Evolutionary conservation across 2,113 vertebrate genomes (phyloP).

Genomic region (Anhinga rufa): DNA sequence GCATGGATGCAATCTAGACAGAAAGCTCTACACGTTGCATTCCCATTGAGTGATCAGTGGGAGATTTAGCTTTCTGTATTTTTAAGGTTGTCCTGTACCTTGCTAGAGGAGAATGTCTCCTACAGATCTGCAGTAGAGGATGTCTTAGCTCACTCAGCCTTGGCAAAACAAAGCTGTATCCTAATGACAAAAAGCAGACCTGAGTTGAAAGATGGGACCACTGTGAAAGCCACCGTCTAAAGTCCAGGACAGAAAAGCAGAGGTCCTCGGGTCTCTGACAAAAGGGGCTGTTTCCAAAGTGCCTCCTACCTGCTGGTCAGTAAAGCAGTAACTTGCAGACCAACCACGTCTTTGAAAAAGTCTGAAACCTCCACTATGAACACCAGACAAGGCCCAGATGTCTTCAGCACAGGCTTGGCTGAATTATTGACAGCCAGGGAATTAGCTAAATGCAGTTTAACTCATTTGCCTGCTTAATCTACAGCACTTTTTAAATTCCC

Average conservation of each 20-base stretch:
- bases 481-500: not conserved
- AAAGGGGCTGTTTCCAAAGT: not conserved
- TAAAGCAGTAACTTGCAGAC: not conserved
- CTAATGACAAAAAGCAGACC: not conserved
- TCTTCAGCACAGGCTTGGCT: not conserved
- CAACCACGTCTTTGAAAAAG: not conserved
- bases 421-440: not conserved
- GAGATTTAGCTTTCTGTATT: not conserved
- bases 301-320: not conserved
- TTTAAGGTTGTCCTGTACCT: not conserved
- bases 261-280: not conserved
- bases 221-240: not conserved
- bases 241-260: not conserved
- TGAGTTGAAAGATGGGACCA: not conserved
- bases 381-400: not conserved
- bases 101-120: not conserved
- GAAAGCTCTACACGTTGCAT: not conserved
- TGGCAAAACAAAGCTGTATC: not conserved
- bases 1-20: not conserved
- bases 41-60: not conserved
- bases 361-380: not conserved
- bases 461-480: not conserved
- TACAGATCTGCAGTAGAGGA: not conserved
- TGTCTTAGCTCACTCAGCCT: not conserved
- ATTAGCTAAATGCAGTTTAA: not conserved